Evolutionary conservation across 2,113 vertebrate species (phyloP), one percentile per base, ranked within the genome.

Genomic region (Tenrec ecaudatus): DNA sequence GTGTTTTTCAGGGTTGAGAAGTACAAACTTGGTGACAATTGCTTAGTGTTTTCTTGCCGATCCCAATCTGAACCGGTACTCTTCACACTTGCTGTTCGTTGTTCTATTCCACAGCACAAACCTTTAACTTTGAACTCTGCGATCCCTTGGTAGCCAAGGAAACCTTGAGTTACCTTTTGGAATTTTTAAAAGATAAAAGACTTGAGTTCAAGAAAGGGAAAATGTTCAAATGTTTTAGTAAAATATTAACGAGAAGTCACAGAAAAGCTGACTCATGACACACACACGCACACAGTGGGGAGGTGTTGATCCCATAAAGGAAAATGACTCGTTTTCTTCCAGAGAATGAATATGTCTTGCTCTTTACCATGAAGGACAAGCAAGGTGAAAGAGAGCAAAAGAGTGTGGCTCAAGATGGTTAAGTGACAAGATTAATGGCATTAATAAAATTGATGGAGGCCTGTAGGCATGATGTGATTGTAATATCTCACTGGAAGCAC

Each of bases 381-480:
- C 68, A 90, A 95, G 60, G 33, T 62, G 17, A 47, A 83, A 40
- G 78, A 71, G 22, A 82, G 31, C 29, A 89, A 40, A 91, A 69
- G 76, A 69, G 76, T 0, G 2, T 95, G 93, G 83, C 62, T 78
- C 82, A 82, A 53, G 64, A 88, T 85, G 86, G 40, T 66, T 92
- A 95, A 82, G 36, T 57, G 90, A 93, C 79, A 82, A 94, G 94
- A 95, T 90, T 90, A 95, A 94, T 33, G 75, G 29, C 29, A 38
- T 93, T 93, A 88, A 47, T 95, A 93, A 96, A 95, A 95, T 60
- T 95, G 78, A 82, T 76, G 57, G 81, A 85, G 68, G 82, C 91
- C 91, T 92, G 58, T 69, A 60, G 87, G 73, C 89, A 91, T 78
- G 23, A 87, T 76, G 43, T 73, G 84, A 86, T 75, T 47, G 10